Base-by-base conservation (phyloP, 2,888 invertebrate genomes). In the Ephialtes manifestator region DNA sequence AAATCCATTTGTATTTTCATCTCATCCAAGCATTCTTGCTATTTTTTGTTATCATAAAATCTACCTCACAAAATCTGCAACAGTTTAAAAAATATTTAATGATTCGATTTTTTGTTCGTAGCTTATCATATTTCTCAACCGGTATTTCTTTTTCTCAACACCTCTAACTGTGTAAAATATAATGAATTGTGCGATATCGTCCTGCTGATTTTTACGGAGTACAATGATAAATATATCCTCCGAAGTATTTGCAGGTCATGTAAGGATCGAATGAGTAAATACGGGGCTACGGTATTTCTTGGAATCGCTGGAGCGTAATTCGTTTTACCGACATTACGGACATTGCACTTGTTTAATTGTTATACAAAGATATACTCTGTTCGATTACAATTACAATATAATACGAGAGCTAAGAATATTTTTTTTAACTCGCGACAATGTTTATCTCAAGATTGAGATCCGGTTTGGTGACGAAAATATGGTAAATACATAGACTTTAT, bases 291-390 rank as follows among this genome's bases (percentile, higher is more conserved):
- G n/a, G 7, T 51, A 51, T 51, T 51, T 18, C 4, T 53, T 20
- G 53, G 20, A 39, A n/a, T 65, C 31, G 63, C 39, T n/a, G 39
- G n/a, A 18, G 7, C 39, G 63, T 65, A 20, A 65, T 15, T 35
- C 63, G 28, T 35, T 65, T 65, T 31, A 39, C 63, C 63, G 35
- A 65, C 31, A 35, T 65, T 65, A 65, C 63, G 39, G 15, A 35
- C 63, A 18, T 31, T 65, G n/a, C 39, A 35, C 63, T 65, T 65
- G 35, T 39, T 72, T 71, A 46, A 72, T 79, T 63, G 39, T 79
- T 65, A 43, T 79, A 72, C 79, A 72, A 79, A 65, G 68, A 53
- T 72, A 72, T 63, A 71, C 39, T 71, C 70, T 79, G 35, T 79
- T 70, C 43, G 39, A 79, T 78, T 46, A 70, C 31, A 39, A 79